Conservation (phyloP, 2,113 vertebrate genomes). For the Labeo catla region DNA sequence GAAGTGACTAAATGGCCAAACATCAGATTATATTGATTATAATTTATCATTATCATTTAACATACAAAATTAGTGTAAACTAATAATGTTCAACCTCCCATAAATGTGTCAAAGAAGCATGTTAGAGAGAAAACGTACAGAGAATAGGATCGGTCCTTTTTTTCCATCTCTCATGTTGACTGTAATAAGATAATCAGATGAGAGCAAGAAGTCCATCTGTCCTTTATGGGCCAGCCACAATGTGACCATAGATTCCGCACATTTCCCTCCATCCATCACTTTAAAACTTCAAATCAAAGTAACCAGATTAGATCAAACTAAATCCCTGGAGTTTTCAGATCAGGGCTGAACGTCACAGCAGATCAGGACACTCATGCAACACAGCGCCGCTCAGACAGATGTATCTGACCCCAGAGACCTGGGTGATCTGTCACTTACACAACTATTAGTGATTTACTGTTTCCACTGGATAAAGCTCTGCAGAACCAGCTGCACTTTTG, state of each 20-base stretch:
- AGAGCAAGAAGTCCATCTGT: slow-evolving; percentile 61
- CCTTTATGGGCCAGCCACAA: slow-evolving; percentile 19
- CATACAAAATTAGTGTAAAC: neutral
- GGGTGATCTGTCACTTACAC: slow-evolving; percentile 38
- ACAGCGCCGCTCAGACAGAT: neutral
- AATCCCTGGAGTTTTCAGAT: slow-evolving; percentile 19
- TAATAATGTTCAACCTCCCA: neutral
- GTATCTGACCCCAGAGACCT: slow-evolving; percentile 18
- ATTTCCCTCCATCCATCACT: slow-evolving; percentile 22
- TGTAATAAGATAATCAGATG: slow-evolving; percentile 61
- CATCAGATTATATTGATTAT: no score
- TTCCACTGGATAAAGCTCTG: slow-evolving; percentile 12
- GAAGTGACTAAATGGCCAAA: no score
- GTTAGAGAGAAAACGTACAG: neutral
- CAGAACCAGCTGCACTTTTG: slow-evolving; percentile 5
- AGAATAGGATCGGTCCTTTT: neutral
- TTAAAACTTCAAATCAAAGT: slow-evolving; percentile 22
- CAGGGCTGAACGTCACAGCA: neutral
- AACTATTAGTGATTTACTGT: slow-evolving; percentile 7
- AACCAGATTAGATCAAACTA: slow-evolving; percentile 21
- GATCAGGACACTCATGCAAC: neutral
- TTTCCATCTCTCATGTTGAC: neutral
- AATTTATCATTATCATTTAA: no score
- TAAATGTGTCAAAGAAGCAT: neutral
- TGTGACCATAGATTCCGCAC: slow-evolving; percentile 41